Conservation (phyloP, 2,797 vertebrate species). For the Ceryle rudis region DNA sequence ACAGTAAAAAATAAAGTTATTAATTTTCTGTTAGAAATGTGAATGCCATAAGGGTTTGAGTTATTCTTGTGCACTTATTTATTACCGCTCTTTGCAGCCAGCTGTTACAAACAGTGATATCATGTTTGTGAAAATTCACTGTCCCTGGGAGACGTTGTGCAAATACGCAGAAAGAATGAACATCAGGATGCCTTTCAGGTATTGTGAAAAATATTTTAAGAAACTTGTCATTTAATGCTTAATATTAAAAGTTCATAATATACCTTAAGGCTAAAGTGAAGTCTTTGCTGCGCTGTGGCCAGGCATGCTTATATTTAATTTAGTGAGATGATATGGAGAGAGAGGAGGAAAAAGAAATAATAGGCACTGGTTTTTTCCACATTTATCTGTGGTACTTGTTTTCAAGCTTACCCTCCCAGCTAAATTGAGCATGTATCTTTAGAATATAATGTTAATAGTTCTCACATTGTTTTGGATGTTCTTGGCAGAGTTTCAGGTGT, state of each 20-base stretch:
- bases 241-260: background rate
- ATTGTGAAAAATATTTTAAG: conserved; percentile 39
- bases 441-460: background rate
- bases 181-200: conserved; percentile 99
- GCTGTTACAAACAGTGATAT: conserved; percentile 96
- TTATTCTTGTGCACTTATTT: background rate
- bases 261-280: background rate
- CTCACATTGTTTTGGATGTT: background rate
- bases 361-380: background rate
- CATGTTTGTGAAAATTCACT: conserved; percentile 98
- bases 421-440: background rate
- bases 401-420: background rate
- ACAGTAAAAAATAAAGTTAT: background rate
- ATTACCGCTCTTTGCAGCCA: conserved; percentile 80
- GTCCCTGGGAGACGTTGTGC: conserved; percentile 95
- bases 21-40: background rate
- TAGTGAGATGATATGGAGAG: background rate
- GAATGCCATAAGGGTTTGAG: background rate
- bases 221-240: background rate
- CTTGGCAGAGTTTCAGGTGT: background rate
- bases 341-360: background rate
- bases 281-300: background rate
- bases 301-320: background rate
- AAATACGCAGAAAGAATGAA: conserved; percentile 99
- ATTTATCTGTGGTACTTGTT: background rate